phyloP scores from a whole-genome alignment of 92 coral and sea anemone genomes.

The Umimayanthus chanpuru region DNA sequence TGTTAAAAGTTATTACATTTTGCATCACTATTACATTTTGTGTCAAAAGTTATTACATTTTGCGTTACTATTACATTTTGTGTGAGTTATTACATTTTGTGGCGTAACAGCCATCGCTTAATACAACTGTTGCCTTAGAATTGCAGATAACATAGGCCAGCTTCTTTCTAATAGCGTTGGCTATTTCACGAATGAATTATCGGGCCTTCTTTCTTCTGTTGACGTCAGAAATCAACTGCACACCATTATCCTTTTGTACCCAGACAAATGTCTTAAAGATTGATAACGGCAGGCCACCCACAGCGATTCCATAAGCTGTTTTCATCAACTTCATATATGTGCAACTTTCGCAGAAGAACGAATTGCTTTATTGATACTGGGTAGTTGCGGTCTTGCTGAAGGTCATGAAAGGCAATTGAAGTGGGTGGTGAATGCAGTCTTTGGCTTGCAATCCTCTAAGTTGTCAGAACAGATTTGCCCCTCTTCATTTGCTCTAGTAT shows the following conservation, averaged over 20 bases:
- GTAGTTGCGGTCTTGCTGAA: neutral
- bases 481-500: no score
- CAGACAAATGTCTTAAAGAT: constrained; percentile 36
- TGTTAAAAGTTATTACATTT: no score
- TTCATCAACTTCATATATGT: constrained; percentile 36
- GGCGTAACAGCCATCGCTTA: no score
- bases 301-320: constrained; percentile 39
- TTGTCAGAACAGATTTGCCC: no score
- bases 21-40: no score
- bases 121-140: constrained; percentile 20
- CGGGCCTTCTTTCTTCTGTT: constrained; percentile 42
- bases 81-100: no score
- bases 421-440: no score
- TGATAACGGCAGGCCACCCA: constrained; percentile 35
- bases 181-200: constrained; percentile 41
- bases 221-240: constrained; percentile 15
- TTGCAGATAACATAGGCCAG: constrained; percentile 33
- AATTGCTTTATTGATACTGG: neutral
- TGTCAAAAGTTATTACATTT: no score
- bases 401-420: no score
- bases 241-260: constrained; percentile 41
- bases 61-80: no score
- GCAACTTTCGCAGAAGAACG: constrained; percentile 28
- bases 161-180: constrained; percentile 37
- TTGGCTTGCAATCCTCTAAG: no score